These are phyloP conservation scores for cat (Felis catus) DNA, from an alignment of 2,113 vertebrate species.

Conservation along the genomic window F.catus_Fca126_mat1.0 CM031414.1:82688501-82689000, in stretches of 20 bases:
- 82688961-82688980: not conserved
- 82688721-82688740: not conserved
- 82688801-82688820: not conserved
- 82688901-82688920: not conserved
- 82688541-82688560: too few species aligned
- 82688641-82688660: not conserved
- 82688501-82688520: too few species aligned
- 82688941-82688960: not conserved
- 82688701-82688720: not conserved
- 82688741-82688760: not conserved
- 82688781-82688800: not conserved
- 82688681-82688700: not conserved
- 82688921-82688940: not conserved
- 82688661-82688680: not conserved
- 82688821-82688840: not conserved
- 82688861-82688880: not conserved
- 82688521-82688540: too few species aligned
- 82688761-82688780: not conserved
- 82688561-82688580: not conserved
- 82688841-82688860: not conserved
- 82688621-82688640: not conserved
- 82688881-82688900: not conserved
- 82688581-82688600: not conserved
- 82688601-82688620: not conserved
- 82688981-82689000: not conserved